These are phyloP conservation scores for Lochmaea crataegi DNA, from an alignment of 2,888 invertebrate genomes.

Conservation along the genomic window DNA sequence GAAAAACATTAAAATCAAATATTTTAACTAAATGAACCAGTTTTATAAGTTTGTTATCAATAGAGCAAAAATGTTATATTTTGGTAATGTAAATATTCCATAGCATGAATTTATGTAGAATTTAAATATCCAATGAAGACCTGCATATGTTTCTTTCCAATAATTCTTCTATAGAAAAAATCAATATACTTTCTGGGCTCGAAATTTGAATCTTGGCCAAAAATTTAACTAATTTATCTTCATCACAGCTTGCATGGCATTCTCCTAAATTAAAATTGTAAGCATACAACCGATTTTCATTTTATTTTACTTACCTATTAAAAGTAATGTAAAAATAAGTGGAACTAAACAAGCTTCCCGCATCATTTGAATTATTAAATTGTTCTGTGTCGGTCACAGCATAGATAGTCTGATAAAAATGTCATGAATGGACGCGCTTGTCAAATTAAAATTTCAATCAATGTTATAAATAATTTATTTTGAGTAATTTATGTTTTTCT, in stretches of 20 bases:
- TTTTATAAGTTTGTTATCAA: too few species aligned
- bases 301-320: constrained; percentile 1
- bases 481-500: too few species aligned
- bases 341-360: neutral
- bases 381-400: neutral
- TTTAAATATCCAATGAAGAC: constrained; percentile 42
- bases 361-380: neutral
- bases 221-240: constrained; percentile 65
- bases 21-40: neutral
- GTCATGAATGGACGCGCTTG: too few species aligned
- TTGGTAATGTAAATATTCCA: too few species aligned
- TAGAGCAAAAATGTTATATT: too few species aligned
- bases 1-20: constrained; percentile 3
- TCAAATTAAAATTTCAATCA: too few species aligned
- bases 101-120: too few species aligned
- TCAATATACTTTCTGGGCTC: constrained; percentile 68
- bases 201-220: constrained; percentile 67
- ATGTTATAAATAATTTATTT: too few species aligned
- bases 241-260: constrained; percentile 51
- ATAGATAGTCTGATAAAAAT: neutral
- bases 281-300: neutral
- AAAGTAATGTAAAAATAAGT: constrained; percentile 1
- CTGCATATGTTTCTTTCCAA: constrained; percentile 58
- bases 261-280: neutral
- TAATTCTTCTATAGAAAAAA: constrained; percentile 63